Conservation (phyloP, 1,140 invertebrate species). For the Agrilus planipennis region DNA sequence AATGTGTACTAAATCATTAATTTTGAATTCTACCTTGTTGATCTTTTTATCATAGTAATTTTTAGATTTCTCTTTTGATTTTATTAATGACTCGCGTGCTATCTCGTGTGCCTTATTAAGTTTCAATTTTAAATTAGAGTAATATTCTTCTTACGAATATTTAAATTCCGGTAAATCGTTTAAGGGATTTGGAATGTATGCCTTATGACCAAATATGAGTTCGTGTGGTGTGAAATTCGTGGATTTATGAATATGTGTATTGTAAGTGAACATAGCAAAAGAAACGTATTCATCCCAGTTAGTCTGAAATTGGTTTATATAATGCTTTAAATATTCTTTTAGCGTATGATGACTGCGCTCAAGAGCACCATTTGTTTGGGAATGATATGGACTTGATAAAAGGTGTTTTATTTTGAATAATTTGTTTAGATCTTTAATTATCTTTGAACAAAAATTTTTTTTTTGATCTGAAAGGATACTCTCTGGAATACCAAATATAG, state of each 20-base stretch:
- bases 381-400: not conserved
- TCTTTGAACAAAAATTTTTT: conserved; percentile 20
- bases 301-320: conserved; percentile 14
- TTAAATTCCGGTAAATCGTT: conserved; percentile 14
- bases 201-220: conserved; percentile 30
- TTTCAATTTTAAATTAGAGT: conserved; percentile 23
- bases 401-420: conserved; percentile 20
- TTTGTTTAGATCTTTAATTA: conserved; percentile 19
- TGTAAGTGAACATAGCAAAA: conserved; percentile 32
- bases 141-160: conserved; percentile 28
- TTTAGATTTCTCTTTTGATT: conserved; percentile 23
- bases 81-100: conserved; percentile 21
- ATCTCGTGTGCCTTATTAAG: conserved; percentile 22
- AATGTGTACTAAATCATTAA: conserved; percentile 15
- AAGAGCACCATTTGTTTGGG: conserved; percentile 26
- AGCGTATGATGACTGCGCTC: conserved; percentile 27
- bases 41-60: conserved; percentile 22
- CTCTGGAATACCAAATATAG: conserved; percentile 26
- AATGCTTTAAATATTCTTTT: conserved; percentile 28
- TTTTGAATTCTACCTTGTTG: conserved; percentile 13
- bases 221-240: conserved; percentile 34
- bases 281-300: conserved; percentile 27
- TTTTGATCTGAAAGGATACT: conserved; percentile 28
- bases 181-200: conserved; percentile 18
- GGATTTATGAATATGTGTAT: conserved; percentile 26